Conservation (phyloP, 2,113 vertebrate genomes). For the Atrichornis clamosus region DNA sequence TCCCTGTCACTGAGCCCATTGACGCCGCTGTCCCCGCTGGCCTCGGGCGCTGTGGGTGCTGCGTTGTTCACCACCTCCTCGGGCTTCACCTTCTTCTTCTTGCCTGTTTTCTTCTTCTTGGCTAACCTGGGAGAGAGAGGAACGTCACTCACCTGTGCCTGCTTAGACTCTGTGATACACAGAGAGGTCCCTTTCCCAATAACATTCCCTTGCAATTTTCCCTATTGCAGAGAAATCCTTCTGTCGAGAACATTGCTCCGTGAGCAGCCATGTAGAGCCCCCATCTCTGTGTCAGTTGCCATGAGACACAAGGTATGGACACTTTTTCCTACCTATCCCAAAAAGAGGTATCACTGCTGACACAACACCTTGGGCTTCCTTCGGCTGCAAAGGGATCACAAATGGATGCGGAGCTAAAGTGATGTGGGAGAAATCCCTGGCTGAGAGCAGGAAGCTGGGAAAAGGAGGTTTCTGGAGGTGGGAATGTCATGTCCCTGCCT, state of each 20-base stretch:
- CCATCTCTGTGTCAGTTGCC: accelerated
- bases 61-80: conserved; percentile 31
- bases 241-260: accelerated
- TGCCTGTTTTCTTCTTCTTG: conserved; percentile 84
- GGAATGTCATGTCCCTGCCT: background rate
- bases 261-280: background rate
- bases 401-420: background rate
- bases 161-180: accelerated
- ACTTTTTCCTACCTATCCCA: background rate
- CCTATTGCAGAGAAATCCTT: background rate
- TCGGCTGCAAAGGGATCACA: background rate
- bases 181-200: background rate
- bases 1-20: background rate
- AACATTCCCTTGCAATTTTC: background rate
- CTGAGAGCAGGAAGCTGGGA: background rate
- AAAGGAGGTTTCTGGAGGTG: background rate
- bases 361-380: background rate
- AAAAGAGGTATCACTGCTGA: background rate
- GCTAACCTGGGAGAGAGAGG: conserved; percentile 76
- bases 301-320: background rate
- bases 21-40: background rate
- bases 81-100: conserved; percentile 79
- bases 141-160: background rate
- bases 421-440: background rate
- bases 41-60: background rate